Conservation (phyloP, 2,888 invertebrate genomes). For the Hyles lineata region DNA sequence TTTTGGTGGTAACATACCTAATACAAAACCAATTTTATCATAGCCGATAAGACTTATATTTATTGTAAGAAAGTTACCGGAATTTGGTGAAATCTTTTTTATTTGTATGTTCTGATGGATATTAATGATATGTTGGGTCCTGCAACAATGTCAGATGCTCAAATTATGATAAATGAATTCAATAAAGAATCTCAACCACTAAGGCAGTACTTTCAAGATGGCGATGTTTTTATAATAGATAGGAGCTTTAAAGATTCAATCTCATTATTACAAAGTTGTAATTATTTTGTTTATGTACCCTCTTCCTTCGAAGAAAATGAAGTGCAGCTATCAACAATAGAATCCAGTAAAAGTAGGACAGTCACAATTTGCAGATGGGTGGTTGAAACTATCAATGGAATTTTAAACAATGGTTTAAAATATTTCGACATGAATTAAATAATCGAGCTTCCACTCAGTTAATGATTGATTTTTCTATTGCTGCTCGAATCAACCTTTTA, state of each 20-base stretch:
- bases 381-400: not conserved
- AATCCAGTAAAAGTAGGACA: not conserved
- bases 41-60: not conserved
- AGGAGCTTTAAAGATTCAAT: not conserved
- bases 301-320: not conserved
- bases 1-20: not conserved
- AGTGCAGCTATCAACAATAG: not conserved
- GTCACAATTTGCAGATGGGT: not conserved
- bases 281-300: not conserved
- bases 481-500: not conserved
- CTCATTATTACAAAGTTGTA: not conserved
- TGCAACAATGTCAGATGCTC: not conserved
- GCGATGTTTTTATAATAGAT: not conserved
- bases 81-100: not conserved
- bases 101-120: not conserved
- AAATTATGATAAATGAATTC: not conserved
- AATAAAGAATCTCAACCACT: not conserved
- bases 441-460: not conserved
- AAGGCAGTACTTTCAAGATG: not conserved
- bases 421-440: not conserved
- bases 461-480: not conserved
- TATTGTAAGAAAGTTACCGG: not conserved
- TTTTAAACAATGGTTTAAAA: not conserved
- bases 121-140: not conserved
- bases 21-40: not conserved